Conservation (phyloP, 1,140 invertebrate genomes). For the Bombus confusus region DNA sequence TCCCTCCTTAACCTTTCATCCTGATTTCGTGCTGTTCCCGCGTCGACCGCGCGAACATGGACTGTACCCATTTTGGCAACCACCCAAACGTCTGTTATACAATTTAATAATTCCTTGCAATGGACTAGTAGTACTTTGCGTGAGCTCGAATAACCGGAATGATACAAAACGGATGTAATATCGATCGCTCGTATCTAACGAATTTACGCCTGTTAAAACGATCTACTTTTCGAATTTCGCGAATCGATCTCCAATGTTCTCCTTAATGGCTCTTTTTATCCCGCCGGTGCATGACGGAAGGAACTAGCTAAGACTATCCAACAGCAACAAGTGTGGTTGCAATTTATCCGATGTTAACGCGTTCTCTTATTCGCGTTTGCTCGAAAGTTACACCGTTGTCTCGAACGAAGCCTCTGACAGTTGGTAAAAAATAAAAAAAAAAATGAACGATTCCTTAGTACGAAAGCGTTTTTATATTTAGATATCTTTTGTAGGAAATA, state of each 20-base stretch:
- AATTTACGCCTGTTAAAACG: conserved; percentile 25
- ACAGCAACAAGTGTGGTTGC: not conserved
- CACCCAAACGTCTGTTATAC: conserved; percentile 53
- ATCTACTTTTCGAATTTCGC: not conserved
- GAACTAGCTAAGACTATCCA: not conserved
- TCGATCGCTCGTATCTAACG: conserved; percentile 4
- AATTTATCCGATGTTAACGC: not conserved
- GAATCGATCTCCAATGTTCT: not conserved
- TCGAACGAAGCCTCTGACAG: not conserved
- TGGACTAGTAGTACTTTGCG: conserved; percentile 38
- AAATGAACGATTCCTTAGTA: too few species aligned
- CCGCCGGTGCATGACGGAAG: not conserved
- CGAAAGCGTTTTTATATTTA: too few species aligned
- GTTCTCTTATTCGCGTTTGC: not conserved
- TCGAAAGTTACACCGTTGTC: not conserved
- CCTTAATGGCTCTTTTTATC: not conserved
- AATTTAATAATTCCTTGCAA: conserved; percentile 63
- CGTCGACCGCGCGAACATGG: not conserved
- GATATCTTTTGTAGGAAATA: too few species aligned
- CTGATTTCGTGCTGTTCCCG: not conserved
- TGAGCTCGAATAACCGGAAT: conserved; percentile 23
- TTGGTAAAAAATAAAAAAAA: too few species aligned
- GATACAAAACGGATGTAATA: conserved; percentile 31
- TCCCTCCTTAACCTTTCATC: conserved; percentile 32
- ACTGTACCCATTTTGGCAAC: conserved; percentile 26